Evolutionary conservation across 2,888 invertebrate genomes (phyloP).

Genomic region (Idaea dimidiata): DNA sequence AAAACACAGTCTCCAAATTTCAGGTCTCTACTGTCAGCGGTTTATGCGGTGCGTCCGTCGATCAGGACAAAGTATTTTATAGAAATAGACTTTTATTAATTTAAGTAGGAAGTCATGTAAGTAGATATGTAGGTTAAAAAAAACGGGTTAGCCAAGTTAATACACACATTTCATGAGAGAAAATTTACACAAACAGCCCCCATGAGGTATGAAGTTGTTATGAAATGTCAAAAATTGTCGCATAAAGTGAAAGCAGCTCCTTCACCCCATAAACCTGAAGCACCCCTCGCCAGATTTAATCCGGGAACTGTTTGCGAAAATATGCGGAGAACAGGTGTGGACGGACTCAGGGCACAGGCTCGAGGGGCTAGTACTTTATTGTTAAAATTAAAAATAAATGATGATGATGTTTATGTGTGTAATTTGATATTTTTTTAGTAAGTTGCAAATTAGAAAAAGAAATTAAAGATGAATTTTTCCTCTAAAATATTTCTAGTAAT

Average conservation of each 20-base stretch:
- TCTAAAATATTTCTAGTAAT: too few relatives aligned
- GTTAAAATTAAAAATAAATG: too few relatives aligned
- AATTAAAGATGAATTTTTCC: too few relatives aligned
- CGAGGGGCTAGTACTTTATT: background rate
- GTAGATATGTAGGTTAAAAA: background rate
- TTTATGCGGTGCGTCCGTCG: too few relatives aligned
- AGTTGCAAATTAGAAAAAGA: too few relatives aligned
- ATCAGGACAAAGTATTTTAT: too few relatives aligned
- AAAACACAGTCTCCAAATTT: too few relatives aligned
- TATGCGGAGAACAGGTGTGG: slow-evolving; percentile 1
- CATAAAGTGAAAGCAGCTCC: slow-evolving; percentile 2
- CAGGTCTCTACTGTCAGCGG: too few relatives aligned
- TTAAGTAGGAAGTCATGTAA: too few relatives aligned
- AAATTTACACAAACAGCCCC: background rate
- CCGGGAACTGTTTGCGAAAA: slow-evolving; percentile 3
- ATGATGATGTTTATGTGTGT: too few relatives aligned
- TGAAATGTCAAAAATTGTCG: background rate
- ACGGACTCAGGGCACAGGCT: background rate
- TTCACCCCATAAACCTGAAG: slow-evolving; percentile 5
- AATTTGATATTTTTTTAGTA: too few relatives aligned
- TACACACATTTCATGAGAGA: background rate
- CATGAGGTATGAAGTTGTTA: slow-evolving; percentile 1
- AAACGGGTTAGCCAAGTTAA: background rate
- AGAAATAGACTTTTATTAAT: too few relatives aligned
- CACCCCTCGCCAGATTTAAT: slow-evolving; percentile 6